Percentiles rank a stretch among this genome's conserved stretches.
phyloP scores from a whole-genome alignment of 2,113 vertebrate species.

The human (Homo sapiens) region DNA sequence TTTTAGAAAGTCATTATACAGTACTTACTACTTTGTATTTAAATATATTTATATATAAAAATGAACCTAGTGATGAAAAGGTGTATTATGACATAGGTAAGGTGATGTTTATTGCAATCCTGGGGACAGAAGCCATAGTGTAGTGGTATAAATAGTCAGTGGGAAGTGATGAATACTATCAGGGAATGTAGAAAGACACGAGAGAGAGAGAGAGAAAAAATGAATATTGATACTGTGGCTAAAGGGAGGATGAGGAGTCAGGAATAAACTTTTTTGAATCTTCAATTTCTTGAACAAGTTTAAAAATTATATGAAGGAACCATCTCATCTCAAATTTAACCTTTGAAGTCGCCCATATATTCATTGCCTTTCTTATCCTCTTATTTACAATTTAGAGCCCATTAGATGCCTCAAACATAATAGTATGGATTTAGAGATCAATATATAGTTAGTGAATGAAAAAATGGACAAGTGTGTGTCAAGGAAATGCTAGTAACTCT shows the following conservation, averaged over 20 bases:
- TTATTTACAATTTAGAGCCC: neutral
- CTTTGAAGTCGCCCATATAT: neutral
- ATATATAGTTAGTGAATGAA: neutral
- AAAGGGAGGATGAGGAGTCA: neutral
- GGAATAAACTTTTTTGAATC: neutral
- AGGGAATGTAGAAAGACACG: neutral
- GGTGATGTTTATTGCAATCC: neutral
- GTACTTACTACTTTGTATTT: neutral
- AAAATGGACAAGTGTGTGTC: neutral
- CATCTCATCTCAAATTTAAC: neutral
- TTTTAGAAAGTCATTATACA: neutral
- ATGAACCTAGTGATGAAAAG: neutral
- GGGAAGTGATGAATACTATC: neutral
- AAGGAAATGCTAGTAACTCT: neutral
- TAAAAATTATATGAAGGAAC: neutral
- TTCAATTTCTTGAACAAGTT: neutral
- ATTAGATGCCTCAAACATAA: neutral
- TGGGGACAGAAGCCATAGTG: neutral
- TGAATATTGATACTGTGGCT: neutral
- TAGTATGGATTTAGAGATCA: neutral
- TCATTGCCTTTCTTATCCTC: neutral
- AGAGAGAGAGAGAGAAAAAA: neutral
- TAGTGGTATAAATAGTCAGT: neutral
- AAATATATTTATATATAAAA: neutral
- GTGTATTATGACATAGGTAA: neutral